Percentiles rank a stretch among this genome's conserved stretches.
Conservation (phyloP, 2,888 invertebrate species). For the Pharmacophagus antenor region DNA sequence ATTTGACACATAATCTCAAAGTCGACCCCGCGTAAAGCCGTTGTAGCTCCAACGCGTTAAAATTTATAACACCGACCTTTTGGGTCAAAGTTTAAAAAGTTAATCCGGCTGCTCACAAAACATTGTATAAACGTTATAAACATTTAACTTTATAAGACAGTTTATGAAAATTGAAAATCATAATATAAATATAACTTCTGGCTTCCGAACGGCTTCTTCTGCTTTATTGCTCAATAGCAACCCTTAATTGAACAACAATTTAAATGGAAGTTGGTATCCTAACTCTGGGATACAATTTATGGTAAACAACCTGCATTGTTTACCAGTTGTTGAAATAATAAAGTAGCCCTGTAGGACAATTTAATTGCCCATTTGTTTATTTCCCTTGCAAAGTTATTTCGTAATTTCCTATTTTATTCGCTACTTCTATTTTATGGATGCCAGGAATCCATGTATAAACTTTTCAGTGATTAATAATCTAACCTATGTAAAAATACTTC, state of each 20-base stretch:
- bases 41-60: too few species aligned
- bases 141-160: background rate
- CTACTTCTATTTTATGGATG: background rate
- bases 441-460: background rate
- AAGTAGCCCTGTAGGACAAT: slow-evolving; percentile 4
- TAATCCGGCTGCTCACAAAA: too few species aligned
- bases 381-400: slow-evolving; percentile 4
- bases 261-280: slow-evolving; percentile 10
- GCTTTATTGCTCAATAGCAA: slow-evolving; percentile 2
- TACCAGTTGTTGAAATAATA: slow-evolving; percentile 15
- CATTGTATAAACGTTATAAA: too few species aligned
- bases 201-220: background rate
- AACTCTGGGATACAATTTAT: slow-evolving; percentile 14
- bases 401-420: background rate
- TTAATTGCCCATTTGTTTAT: slow-evolving; percentile 22
- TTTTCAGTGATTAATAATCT: background rate
- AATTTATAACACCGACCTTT: too few species aligned
- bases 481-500: background rate
- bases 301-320: slow-evolving; percentile 13
- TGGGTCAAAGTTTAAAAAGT: too few species aligned
- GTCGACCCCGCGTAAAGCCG: too few species aligned
- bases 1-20: too few species aligned
- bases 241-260: slow-evolving; percentile 13
- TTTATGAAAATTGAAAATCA: background rate
- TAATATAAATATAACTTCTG: background rate